phyloP scores from a whole-genome alignment of 1,140 invertebrate species.

The Platorchestia sp. region DNA sequence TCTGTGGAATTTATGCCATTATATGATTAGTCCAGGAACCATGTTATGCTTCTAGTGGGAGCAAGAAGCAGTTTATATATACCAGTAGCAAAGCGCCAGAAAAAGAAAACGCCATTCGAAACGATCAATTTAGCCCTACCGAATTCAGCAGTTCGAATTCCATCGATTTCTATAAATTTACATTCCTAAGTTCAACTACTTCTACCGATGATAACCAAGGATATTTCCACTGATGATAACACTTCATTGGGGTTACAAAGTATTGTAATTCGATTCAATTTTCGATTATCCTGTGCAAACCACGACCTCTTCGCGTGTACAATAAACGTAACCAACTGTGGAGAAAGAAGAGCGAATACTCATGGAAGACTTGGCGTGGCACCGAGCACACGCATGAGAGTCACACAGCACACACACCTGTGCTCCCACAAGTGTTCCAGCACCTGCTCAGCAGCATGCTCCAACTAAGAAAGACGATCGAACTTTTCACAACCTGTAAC shows the following conservation, averaged over 20 bases:
- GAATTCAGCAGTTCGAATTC: not conserved
- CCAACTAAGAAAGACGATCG: not conserved
- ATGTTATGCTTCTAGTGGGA: not conserved
- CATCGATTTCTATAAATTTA: not conserved
- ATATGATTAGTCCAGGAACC: not conserved
- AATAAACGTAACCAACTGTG: not conserved
- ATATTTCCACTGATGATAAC: no score
- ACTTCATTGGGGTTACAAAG: no score
- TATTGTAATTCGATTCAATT: no score
- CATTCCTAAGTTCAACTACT: not conserved
- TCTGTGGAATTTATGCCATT: not conserved
- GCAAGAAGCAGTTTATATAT: not conserved
- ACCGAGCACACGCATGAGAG: not conserved
- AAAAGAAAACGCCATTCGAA: not conserved
- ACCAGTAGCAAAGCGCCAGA: no score
- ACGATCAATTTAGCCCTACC: not conserved
- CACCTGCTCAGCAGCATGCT: not conserved
- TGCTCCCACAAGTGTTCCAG: not conserved
- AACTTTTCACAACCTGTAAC: not conserved
- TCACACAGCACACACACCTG: not conserved
- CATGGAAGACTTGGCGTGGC: not conserved
- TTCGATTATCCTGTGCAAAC: no score
- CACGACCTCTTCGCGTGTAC: no score
- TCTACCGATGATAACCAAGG: no score
- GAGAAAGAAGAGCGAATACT: not conserved